Evolutionary conservation across 2,888 invertebrate genomes (phyloP), one percentile per base, ranked within the genome.

Genomic region (Gortyna flavago): DNA sequence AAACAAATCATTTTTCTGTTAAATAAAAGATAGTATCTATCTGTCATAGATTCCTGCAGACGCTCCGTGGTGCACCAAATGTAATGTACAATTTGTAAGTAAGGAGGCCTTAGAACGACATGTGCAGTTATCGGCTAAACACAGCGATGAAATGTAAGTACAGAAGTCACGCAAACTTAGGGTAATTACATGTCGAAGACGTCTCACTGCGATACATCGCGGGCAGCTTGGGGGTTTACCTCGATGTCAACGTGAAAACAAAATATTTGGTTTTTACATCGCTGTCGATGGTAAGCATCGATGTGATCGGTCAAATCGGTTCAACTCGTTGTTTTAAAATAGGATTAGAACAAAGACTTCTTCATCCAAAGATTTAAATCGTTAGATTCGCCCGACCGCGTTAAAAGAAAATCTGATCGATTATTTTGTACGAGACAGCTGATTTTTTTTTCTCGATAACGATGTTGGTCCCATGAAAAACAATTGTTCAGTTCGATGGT

Each of bases 41-140:
- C 11, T 13, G 29, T 13, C 2, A 70, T 44, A 72, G 71, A n/a
- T 72, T 32, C 67, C 71, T 32, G 21, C 44, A 32, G 44, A 72
- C 7, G 67, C 67, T 7, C 71, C 71, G 6, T n/a, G 66, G 66
- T 72, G 71, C 71, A n/a, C 44, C 4, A 44, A 66, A 72, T 72
- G 71, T 67, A 44, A 72, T 7, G 7, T 72, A 18, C 71, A 66
- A 5, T 72, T 72, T 13, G 7, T 13, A 9, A 66, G 0, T 11
- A 65, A 71, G 6, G 32, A 32, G 66, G 71, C 71, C 25, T 44
- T 71, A 25, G 18, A 72, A 7, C 32, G 25, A 44, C 71, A 72
- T 4, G 25, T 66, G 3, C 67, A 44, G 6, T 66, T 72, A 66
- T 72, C 71, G 44, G 4, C 44, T 0, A 71, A 32, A 32, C 71